Evolutionary conservation across 2,797 vertebrate species (phyloP).

Genomic region (Hirundo rustica): DNA sequence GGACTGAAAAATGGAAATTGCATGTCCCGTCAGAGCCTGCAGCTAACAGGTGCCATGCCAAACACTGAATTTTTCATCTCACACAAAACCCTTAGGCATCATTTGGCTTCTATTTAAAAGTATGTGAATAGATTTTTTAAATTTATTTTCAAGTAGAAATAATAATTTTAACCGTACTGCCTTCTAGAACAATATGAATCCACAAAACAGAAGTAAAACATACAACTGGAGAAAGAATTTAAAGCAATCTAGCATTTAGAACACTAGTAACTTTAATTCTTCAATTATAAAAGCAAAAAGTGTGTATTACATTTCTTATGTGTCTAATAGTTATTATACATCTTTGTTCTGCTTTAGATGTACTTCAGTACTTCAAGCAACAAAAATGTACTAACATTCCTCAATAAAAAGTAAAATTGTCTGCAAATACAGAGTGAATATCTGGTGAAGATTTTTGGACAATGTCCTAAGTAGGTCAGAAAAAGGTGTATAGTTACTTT

Average conservation of each 20-base stretch:
- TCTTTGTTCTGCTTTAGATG: conserved; percentile 16
- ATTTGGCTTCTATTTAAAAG: conserved; percentile 19
- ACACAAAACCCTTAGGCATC: not conserved
- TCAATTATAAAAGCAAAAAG: not conserved
- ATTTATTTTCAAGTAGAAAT: conserved; percentile 5
- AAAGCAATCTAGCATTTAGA: not conserved
- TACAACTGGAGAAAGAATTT: not conserved
- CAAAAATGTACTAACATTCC: conserved; percentile 51
- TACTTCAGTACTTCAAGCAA: conserved; percentile 51
- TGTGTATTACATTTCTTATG: not conserved
- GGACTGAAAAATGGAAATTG: not conserved
- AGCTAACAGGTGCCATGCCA: conserved; percentile 32
- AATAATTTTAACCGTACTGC: not conserved
- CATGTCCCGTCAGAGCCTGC: not conserved
- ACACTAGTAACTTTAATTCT: not conserved
- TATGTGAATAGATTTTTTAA: not conserved
- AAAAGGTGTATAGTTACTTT: conserved; percentile 72
- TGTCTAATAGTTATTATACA: not conserved
- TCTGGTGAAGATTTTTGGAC: conserved; percentile 59
- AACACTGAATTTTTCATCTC: not conserved
- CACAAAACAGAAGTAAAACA: not conserved
- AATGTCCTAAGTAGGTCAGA: conserved; percentile 71
- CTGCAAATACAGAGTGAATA: conserved; percentile 55
- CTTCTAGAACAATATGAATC: not conserved
- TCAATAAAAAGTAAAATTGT: conserved; percentile 55